Conservation (phyloP, 2,797 vertebrate genomes). For the Rhynchotus rufescens region DNA sequence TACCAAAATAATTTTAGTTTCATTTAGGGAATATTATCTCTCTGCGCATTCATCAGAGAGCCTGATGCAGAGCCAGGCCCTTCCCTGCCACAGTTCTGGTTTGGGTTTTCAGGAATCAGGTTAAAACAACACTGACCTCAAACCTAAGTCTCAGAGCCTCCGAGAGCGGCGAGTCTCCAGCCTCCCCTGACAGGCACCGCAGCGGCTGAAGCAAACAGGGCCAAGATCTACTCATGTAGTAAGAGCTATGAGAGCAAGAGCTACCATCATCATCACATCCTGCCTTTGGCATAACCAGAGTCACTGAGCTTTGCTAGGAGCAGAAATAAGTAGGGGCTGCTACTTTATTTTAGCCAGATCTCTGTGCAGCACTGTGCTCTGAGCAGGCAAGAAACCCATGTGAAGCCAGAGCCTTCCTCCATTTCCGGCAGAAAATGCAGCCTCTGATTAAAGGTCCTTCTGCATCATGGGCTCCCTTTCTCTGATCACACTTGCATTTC, state of each 20-base stretch:
- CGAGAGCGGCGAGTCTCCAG: not conserved
- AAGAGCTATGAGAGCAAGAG: not conserved
- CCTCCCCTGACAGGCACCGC: not conserved
- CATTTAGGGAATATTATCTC: not conserved
- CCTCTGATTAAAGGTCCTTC: not conserved
- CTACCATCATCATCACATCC: fast-evolving
- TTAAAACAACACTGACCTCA: not conserved
- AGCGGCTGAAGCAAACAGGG: not conserved
- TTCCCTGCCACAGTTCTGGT: not conserved
- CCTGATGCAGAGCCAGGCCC: not conserved
- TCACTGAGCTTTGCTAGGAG: not conserved
- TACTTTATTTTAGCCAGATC: not conserved
- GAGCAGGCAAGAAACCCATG: not conserved
- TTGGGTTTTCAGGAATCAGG: not conserved
- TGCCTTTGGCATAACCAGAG: fast-evolving
- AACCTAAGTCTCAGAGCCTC: not conserved
- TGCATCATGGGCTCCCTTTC: not conserved
- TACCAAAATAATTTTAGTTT: constrained; percentile 20
- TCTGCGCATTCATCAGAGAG: not conserved
- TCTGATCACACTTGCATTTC: not conserved
- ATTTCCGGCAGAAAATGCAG: not conserved
- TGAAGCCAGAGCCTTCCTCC: not conserved
- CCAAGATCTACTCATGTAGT: not conserved
- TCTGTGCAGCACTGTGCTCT: not conserved
- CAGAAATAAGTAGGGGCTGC: not conserved